Evolutionary conservation across 2,113 vertebrate genomes (phyloP), one percentile per base, ranked within the genome.

Genomic region (Notiomystis cincta): DNA sequence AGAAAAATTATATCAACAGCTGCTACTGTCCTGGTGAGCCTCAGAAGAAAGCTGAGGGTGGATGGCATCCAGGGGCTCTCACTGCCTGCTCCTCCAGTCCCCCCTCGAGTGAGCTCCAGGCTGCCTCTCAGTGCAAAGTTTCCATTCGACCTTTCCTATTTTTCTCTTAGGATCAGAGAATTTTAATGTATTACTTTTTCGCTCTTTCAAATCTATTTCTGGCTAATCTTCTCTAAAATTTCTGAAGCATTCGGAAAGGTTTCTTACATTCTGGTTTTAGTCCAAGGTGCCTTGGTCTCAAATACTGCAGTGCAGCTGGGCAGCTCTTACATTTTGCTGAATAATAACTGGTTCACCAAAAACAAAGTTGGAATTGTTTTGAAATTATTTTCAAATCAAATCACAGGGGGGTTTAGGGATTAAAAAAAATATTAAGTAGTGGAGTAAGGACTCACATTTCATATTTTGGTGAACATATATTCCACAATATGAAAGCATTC

Each of bases 301-400:
- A 95, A 82, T 31, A 40, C 89, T 73, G 83, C 89, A 95, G 50
- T 89, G 80, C 89, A 95, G 87, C 69, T 79, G 89, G 60, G 69
- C 35, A 89, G 2, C 37, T 72, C 62, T 35, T 23, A 35, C 2
- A 12, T 77, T 90, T 78, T 87, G 77, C 93, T 90, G 82, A 89
- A 50, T 47, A 89, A 50, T 47, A 95, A 93, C 48, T 40, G 25
- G 16, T 53, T 62, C 81, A 66, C 33, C 14, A 58, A 91, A 82
- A 66, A 8, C 0, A 17, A 81, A 58, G 56, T 33, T 70, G 47
- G 37, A 42, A 61, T 87, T 83, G 56, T 48, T 93, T 53, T 54
- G 65, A 89, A 95, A 48, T 45, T 0, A 37, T 78, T 78, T 89
- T 58, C 38, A 84, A 72, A 73, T 28, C 8, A 30, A 72, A 73